Evolutionary conservation across 2,113 vertebrate genomes (phyloP).

Genomic region (Meleagris gallopavo): DNA sequence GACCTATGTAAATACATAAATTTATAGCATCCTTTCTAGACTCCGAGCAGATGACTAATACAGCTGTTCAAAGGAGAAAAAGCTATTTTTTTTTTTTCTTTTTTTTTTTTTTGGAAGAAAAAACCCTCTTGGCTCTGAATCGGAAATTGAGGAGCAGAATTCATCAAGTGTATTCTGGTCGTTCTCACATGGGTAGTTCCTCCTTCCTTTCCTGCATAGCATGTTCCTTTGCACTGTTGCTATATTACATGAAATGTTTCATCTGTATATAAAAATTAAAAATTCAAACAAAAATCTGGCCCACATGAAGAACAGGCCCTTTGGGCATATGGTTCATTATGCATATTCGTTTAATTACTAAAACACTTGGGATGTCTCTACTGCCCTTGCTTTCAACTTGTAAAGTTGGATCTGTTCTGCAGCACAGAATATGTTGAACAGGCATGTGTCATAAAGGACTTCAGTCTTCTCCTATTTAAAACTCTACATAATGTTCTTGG

Average conservation of each 20-base stretch:
- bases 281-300: constrained; percentile 90
- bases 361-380: constrained; percentile 84
- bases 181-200: constrained; percentile 47
- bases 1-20: constrained; percentile 62
- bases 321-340: constrained; percentile 91
- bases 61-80: constrained; percentile 73
- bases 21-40: constrained; percentile 61
- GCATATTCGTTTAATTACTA: constrained; percentile 89
- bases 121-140: constrained; percentile 63
- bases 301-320: constrained; percentile 85
- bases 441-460: constrained; percentile 69
- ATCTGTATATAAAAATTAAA: constrained; percentile 90
- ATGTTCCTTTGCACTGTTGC: constrained; percentile 73
- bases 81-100: background rate
- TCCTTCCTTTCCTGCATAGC: constrained; percentile 51
- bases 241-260: constrained; percentile 79
- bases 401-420: constrained; percentile 78
- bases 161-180: constrained; percentile 49
- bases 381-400: constrained; percentile 87
- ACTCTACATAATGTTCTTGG: constrained; percentile 55
- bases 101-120: background rate
- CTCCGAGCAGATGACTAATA: constrained; percentile 75
- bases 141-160: constrained; percentile 62
- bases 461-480: constrained; percentile 48
- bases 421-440: constrained; percentile 73